Evolutionary conservation across 2,888 invertebrate species (phyloP), one percentile per base, ranked within the genome.

Genomic region (Embidobia sp.): DNA sequence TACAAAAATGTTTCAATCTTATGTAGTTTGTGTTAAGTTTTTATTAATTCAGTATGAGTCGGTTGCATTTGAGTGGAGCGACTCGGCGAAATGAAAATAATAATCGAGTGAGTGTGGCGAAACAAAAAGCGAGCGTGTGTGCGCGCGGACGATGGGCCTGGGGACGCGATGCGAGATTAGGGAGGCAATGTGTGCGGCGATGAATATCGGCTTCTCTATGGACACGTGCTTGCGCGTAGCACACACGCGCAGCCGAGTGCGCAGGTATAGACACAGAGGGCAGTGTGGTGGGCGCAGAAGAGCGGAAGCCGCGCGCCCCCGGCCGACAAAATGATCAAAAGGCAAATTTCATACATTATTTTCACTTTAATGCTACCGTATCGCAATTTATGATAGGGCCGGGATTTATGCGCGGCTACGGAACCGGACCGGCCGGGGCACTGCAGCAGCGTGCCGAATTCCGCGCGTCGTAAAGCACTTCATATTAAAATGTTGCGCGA

Each of bases 361-460:
- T 87, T 87, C 88, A 87, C 88, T 88, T 87, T 87, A 87, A 87
- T 86, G 87, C 87, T 87, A 87, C 87, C 86, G 88, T 88, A 87
- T 88, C 86, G 85, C 85, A 87, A 87, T 87, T 87, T 87, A 87
- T 86, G 87, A 83, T 83, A 83, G 87, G 84, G 85, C 82, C 84
- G 79, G 84, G 86, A 87, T 87, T 87, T 87, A 87, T 87, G 86
- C 86, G 84, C 82, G 79, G 84, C 83, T 51, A 72, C 53, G 64
- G 79, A 77, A 77, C 69, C 77, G 74, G 72, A 67, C 70, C 61
- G 64, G 37, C 53, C 57, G 64, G 59, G 63, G 64, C 61, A 22
- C 31, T 19, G 40, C 67, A 48, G 16, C 48, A 35, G 66, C 70
- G 70, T 76, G 67, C 78, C 67, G 63, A 72, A 76, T 72, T 72